Percentiles rank a stretch among this genome's conserved stretches.
Evolutionary conservation across 2,113 vertebrate species (phyloP).

Genomic region (Prionailurus bengalensis): DNA sequence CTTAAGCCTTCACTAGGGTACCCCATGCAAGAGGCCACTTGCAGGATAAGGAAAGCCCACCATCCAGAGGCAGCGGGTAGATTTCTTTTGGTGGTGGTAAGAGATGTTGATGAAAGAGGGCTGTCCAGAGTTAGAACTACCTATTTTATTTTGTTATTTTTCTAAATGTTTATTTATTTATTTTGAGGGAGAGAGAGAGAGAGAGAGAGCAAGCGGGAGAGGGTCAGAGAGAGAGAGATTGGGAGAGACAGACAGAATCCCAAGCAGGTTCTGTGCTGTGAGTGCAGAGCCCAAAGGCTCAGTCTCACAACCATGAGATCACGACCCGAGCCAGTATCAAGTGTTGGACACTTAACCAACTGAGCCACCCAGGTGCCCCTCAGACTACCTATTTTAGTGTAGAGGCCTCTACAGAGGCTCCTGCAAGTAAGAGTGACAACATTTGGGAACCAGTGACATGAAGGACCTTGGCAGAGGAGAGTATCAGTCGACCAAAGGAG

Average conservation of each 20-base stretch:
- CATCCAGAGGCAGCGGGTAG: too few species aligned
- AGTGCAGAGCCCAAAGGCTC: too few species aligned
- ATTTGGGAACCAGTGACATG: background rate
- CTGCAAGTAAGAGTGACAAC: background rate
- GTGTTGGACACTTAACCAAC: too few species aligned
- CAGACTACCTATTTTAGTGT: background rate
- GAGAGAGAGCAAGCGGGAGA: too few species aligned
- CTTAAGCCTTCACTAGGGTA: background rate
- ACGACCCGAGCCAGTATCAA: too few species aligned
- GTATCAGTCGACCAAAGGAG: fast-evolving
- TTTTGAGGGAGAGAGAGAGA: too few species aligned
- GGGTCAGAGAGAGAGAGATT: too few species aligned
- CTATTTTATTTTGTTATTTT: background rate
- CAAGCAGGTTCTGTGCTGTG: too few species aligned
- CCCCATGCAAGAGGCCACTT: background rate
- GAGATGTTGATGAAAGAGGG: background rate
- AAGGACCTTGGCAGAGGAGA: background rate
- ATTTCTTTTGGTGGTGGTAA: background rate
- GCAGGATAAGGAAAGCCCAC: background rate
- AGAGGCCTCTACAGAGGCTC: background rate
- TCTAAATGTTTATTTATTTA: too few species aligned
- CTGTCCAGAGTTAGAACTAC: background rate
- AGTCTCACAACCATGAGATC: too few species aligned
- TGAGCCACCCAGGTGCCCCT: too few species aligned
- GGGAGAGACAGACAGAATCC: too few species aligned